Evolutionary conservation across 2,113 vertebrate species (phyloP).

Genomic region (Anarrhichthys ocellatus): DNA sequence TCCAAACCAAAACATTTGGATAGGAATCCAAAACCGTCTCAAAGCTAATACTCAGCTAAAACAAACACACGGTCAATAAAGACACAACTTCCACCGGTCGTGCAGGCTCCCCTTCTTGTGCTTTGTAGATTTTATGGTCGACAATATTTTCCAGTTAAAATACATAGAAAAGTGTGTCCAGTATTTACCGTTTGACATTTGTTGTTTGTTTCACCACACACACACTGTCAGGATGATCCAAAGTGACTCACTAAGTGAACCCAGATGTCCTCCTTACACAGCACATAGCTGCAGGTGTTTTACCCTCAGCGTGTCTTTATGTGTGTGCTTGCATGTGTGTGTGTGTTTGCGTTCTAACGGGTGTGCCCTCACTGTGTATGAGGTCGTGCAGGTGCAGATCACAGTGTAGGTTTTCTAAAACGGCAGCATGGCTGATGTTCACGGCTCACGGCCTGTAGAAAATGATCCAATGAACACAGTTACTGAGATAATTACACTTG

Average conservation of each 20-base stretch:
- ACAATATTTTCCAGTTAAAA: neutral
- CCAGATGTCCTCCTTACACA: neutral
- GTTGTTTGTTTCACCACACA: neutral
- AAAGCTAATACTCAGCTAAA: neutral
- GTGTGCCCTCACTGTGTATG: neutral
- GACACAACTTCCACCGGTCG: neutral
- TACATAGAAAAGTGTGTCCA: neutral
- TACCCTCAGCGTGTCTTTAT: neutral
- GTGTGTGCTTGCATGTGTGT: slow-evolving; percentile 3
- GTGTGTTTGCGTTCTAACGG: neutral
- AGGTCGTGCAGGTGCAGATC: slow-evolving; percentile 3
- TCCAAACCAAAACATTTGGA: neutral
- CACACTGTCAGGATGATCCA: neutral
- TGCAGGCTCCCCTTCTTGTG: neutral
- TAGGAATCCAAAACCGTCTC: neutral
- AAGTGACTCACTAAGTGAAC: neutral
- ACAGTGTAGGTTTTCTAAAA: slow-evolving; percentile 4
- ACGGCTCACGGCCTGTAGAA: neutral
- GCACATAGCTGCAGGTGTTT: neutral
- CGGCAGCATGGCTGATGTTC: neutral
- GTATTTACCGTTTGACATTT: neutral
- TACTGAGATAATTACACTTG: slow-evolving; percentile 20
- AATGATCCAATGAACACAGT: slow-evolving; percentile 44
- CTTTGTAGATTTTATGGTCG: neutral
- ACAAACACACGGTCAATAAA: neutral